Percentiles rank a stretch among this genome's conserved stretches.
phyloP scores from a whole-genome alignment of 2,113 vertebrate species.

The Greenwoodochromis staneri region DNA sequence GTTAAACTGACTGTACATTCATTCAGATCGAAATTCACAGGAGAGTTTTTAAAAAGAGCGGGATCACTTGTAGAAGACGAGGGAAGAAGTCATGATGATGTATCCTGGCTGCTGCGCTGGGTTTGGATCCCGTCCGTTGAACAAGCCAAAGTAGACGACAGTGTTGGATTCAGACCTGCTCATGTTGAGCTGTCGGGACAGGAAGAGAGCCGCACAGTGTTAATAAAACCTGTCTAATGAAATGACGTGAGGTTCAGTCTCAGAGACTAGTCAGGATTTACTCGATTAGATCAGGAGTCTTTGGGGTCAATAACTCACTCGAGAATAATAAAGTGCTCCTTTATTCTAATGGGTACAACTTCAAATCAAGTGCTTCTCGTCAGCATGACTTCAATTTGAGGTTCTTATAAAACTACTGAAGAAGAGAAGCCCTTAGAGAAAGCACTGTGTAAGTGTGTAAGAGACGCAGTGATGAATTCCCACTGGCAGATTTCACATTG shows the following conservation, averaged over 20 bases:
- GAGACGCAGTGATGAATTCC: background rate
- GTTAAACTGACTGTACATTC: background rate
- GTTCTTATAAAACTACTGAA: background rate
- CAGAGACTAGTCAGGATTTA: background rate
- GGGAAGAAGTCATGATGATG: constrained; percentile 75
- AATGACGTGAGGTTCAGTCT: background rate
- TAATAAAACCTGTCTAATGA: background rate
- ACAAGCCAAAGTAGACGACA: constrained; percentile 71
- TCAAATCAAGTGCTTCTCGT: background rate
- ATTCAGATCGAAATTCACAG: background rate
- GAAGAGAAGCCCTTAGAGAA: background rate
- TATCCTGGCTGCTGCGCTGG: constrained; percentile 65
- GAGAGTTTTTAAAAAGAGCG: background rate
- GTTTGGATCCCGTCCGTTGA: constrained; percentile 62
- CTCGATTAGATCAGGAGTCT: background rate
- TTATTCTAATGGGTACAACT: background rate
- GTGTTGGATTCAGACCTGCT: constrained; percentile 46
- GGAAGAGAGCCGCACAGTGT: background rate
- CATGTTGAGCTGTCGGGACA: constrained; percentile 58
- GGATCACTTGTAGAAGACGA: constrained; percentile 71
- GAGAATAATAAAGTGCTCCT: background rate
- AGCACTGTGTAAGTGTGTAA: background rate
- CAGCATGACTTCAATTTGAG: background rate
- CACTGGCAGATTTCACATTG: background rate
- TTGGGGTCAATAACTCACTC: background rate